phyloP scores from a whole-genome alignment of 2,888 invertebrate genomes.

The Drosophila algonquin region DNA sequence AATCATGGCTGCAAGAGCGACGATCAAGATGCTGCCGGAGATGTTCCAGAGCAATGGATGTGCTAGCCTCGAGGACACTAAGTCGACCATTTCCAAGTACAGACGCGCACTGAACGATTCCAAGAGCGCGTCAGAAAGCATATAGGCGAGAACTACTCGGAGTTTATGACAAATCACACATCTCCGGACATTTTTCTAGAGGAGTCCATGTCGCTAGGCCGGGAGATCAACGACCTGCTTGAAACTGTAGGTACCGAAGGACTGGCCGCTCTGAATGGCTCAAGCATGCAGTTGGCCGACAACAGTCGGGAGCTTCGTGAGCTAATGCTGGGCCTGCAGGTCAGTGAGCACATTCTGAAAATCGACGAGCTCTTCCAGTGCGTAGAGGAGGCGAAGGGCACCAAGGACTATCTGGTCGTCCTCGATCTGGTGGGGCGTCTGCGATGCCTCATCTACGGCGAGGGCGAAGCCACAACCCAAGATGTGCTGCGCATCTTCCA shows the following conservation, averaged over 20 bases:
- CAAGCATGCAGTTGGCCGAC: slow-evolving; percentile 86
- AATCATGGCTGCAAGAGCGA: slow-evolving; percentile 25
- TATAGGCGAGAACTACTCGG: slow-evolving; percentile 82
- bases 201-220: slow-evolving; percentile 75
- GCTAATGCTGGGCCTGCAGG: slow-evolving; percentile 85
- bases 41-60: slow-evolving; percentile 38
- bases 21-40: slow-evolving; percentile 39
- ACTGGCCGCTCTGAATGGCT: slow-evolving; percentile 86
- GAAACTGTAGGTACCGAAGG: slow-evolving; percentile 86
- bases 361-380: slow-evolving; percentile 84
- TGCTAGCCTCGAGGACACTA: slow-evolving; percentile 64
- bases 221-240: slow-evolving; percentile 77
- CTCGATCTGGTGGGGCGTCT: slow-evolving; percentile 80
- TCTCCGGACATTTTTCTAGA: slow-evolving; percentile 80
- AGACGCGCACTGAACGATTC: slow-evolving; percentile 79
- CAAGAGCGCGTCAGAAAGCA: slow-evolving; percentile 81
- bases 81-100: slow-evolving; percentile 75
- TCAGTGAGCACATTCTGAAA: slow-evolving; percentile 83
- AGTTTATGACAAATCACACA: slow-evolving; percentile 81
- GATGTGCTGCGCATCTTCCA: slow-evolving; percentile 78
- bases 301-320: slow-evolving; percentile 86
- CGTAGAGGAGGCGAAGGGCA: slow-evolving; percentile 80
- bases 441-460: slow-evolving; percentile 74
- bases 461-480: slow-evolving; percentile 51
- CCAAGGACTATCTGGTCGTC: slow-evolving; percentile 78